Base-by-base conservation (phyloP, 2,797 vertebrate genomes). In the Sebastiscus tertius region DNA sequence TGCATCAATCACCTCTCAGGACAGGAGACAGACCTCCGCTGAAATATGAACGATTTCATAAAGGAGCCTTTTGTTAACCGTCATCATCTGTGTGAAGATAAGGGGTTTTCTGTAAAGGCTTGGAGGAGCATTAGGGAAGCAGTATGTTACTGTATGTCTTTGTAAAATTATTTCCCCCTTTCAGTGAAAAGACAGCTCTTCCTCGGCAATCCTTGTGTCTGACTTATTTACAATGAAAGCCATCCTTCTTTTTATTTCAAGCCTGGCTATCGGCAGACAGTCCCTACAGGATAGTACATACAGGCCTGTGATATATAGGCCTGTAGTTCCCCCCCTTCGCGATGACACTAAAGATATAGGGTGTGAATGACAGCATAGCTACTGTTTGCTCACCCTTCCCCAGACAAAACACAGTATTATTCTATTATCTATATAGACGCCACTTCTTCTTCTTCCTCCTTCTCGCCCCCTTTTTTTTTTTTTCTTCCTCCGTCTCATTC, bases 331-430 rank as follows among this genome's bases (percentile, higher is more conserved):
- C 95, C 94, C 95, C 95, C 52, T 95, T 91, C 90, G 95, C 91
- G 98, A 99, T 99, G 97, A 99, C 98, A 98, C 97, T 96, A 96
- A 98, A 98, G 98, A 98, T 98, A 98, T 96, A 97, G 96, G 95
- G 95, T 96, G 95, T 97, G 98, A 97, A 96, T 98, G 97, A 98
- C 97, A 97, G 97, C 97, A 95, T 94, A 93, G 96, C 96, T 95
- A 92, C 96, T 97, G 96, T 97, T 96, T 95, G 95, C 97, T 96
- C 96, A 95, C 94, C 96, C 97, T 97, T 93, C 93, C 93, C 92
- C 95, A 96, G 97, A 98, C 97, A 98, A 98, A 97, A 98, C 97
- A 97, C 96, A 96, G 96, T 96, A 97, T 98, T 98, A 97, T 99
- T 98, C 97, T 98, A 97, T 99, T 98, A 98, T 98, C 97, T 97